Conservation (phyloP, 2,113 vertebrate species). For the Atlantisia rogersi region DNA sequence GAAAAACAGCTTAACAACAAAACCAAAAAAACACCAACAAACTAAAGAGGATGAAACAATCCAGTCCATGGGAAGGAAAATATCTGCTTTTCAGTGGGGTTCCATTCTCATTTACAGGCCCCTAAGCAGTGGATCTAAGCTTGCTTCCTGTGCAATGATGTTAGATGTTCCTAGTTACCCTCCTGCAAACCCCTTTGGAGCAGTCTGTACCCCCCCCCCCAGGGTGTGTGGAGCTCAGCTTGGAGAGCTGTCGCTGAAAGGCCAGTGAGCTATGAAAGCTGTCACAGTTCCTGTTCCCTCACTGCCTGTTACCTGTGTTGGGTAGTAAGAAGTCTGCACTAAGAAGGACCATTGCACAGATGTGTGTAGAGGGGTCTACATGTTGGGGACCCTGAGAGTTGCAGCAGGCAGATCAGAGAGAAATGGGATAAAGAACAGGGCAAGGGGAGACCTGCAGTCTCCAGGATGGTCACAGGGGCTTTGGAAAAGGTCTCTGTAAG, state of each 20-base stretch:
- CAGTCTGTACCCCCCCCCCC: background rate
- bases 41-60: background rate
- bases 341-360: background rate
- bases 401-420: background rate
- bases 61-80: background rate
- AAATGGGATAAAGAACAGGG: background rate
- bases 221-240: background rate
- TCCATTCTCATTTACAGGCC: background rate
- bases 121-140: background rate
- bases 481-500: background rate
- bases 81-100: background rate
- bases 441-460: background rate
- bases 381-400: rapidly evolving
- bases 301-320: background rate
- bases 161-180: background rate
- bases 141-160: background rate
- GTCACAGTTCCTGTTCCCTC: background rate
- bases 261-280: background rate
- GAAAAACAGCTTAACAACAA: background rate
- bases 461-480: background rate
- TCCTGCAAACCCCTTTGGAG: background rate
- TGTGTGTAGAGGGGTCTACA: background rate
- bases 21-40: no score
- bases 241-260: background rate
- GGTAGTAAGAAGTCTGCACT: background rate